Conservation (phyloP, 2,113 vertebrate genomes). For the Forbesichthys papilliferus region DNA sequence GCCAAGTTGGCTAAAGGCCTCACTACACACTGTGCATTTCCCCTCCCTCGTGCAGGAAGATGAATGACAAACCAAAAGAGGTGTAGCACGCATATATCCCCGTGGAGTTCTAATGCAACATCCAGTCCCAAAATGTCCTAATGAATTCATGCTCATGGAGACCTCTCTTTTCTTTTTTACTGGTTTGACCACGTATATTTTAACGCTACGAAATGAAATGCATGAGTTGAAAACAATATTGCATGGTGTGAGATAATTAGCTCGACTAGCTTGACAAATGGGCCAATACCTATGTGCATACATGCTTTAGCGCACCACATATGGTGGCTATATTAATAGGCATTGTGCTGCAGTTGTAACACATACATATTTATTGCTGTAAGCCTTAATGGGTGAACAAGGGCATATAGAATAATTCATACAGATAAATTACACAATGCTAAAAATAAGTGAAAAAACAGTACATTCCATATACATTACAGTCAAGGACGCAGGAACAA, state of each 20-base stretch:
- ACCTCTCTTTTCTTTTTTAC: slow-evolving; percentile 86
- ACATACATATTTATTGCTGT: slow-evolving; percentile 80
- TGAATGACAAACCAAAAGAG: slow-evolving; percentile 91
- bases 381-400: slow-evolving; percentile 49
- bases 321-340: slow-evolving; percentile 89
- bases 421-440: slow-evolving; percentile 31
- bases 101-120: slow-evolving; percentile 92
- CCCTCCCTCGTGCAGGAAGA: slow-evolving; percentile 71
- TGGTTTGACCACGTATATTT: slow-evolving; percentile 92
- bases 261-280: slow-evolving; percentile 96
- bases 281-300: slow-evolving; percentile 95
- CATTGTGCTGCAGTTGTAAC: slow-evolving; percentile 78
- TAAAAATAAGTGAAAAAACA: slow-evolving; percentile 25
- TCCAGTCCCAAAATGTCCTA: slow-evolving; percentile 94
- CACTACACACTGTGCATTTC: slow-evolving; percentile 88
- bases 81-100: slow-evolving; percentile 89
- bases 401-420: slow-evolving; percentile 30
- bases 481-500: slow-evolving; percentile 5
- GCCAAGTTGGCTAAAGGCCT: slow-evolving; percentile 95
- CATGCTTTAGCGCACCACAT: slow-evolving; percentile 91
- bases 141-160: slow-evolving; percentile 99
- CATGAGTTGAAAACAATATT: slow-evolving; percentile 90
- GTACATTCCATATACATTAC: slow-evolving; percentile 21
- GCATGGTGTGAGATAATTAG: slow-evolving; percentile 94
- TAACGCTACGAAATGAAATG: slow-evolving; percentile 95